Conservation (phyloP, 2,888 invertebrate species). For the Eristalis intricaria region DNA sequence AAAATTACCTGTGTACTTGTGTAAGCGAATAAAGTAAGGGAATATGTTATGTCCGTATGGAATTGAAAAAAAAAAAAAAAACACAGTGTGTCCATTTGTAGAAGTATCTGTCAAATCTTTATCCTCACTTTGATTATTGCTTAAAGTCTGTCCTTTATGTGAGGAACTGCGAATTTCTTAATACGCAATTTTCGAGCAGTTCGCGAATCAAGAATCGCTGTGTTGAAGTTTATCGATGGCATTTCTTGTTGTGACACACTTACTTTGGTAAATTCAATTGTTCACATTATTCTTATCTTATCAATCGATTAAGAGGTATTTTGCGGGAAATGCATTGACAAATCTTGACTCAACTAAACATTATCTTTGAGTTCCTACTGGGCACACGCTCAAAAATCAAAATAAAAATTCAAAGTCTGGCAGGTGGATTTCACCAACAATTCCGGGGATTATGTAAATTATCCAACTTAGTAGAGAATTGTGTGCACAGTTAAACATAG, state of each 20-base stretch:
- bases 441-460: too few relatives aligned
- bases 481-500: background rate
- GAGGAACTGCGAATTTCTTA: background rate
- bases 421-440: background rate
- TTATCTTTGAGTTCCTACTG: background rate
- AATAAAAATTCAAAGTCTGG: background rate
- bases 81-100: conserved; percentile 7
- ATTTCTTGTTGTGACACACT: background rate
- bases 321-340: background rate
- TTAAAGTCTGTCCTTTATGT: background rate
- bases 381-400: background rate
- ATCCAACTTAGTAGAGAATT: background rate
- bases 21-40: background rate
- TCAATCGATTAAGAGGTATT: background rate
- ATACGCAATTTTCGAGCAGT: conserved; percentile 8
- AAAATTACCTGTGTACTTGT: conserved; percentile 6
- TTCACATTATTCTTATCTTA: conserved; percentile 15
- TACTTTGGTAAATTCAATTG: background rate
- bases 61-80: background rate
- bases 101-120: background rate
- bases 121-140: background rate
- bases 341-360: background rate
- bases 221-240: background rate
- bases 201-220: background rate
- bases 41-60: background rate